Evolutionary conservation across 1,140 invertebrate genomes (phyloP), one percentile per base, ranked within the genome.

Genomic region (Kradibia gibbosae): DNA sequence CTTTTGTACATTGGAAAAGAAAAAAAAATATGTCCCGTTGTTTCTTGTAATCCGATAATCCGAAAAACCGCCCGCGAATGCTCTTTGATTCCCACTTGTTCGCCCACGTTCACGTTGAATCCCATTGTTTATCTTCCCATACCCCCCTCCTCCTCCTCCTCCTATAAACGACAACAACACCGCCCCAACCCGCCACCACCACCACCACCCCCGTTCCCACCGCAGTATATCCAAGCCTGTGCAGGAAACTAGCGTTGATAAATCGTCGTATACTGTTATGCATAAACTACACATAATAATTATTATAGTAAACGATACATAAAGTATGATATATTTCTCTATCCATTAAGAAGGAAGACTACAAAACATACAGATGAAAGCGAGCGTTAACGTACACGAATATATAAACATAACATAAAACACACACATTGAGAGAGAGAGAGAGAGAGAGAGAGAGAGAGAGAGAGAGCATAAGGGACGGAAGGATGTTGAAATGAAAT

Each of bases 241-340:
- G 85, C 87, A 89, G 85, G 88, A 88, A 88, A 88, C 87, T 91
- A 91, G 90, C 89, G 88, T 91, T 90, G 90, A 91, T 90, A 91
- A 90, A 78, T 77, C 57, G 67, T 91, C 90, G 90, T 91, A 91
- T 91, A 91, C 90, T 90, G 89, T 91, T 91, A 91, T 91, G 89
- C 89, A 91, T 91, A 90, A 91, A 91, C 87, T 91, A 91, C 90
- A 91, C 89, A 90, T 91, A 91, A 91, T 89, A 86, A 89, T 91
- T 90, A 91, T 91, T 90, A 91, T 91, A 91, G 87, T 90, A 89
- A 91, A 91, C 87, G 87, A 91, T 90, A 91, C 89, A 91, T 91
- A 91, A 91, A 91, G 88, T 91, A 91, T 90, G 90, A 91, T 91
- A 91, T 91, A 91, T 91, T 91, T 91, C 90, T 91, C 90, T 91